A percentile compares a stretch with the other conserved stretches of the same genome.
Evolutionary conservation across 1,140 invertebrate genomes (phyloP).

Genomic region (Ganaspis sp.): DNA sequence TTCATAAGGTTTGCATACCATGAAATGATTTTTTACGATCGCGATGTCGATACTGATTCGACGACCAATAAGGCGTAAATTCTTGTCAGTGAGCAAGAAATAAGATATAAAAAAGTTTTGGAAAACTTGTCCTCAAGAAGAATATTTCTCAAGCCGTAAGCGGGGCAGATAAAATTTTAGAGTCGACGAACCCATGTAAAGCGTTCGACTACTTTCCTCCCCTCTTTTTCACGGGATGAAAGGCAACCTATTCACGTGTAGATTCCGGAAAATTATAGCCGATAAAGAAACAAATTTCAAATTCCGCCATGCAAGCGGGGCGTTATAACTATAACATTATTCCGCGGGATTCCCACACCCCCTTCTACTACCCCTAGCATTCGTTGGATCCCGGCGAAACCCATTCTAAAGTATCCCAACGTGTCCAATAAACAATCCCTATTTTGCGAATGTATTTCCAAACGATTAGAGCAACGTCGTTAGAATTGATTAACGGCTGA

Average conservation of each 20-base stretch:
- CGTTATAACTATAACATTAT: constrained; percentile 73
- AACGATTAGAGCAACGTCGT: constrained; percentile 56
- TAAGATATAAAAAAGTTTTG: constrained; percentile 57
- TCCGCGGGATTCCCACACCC: constrained; percentile 59
- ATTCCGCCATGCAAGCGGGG: constrained; percentile 63
- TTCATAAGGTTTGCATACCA: neutral
- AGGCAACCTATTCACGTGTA: constrained; percentile 68
- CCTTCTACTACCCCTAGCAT: constrained; percentile 50
- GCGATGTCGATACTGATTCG: neutral
- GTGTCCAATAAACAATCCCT: constrained; percentile 67
- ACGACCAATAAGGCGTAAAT: constrained; percentile 21
- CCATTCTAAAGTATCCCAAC: constrained; percentile 62
- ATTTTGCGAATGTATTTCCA: constrained; percentile 55
- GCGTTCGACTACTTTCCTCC: constrained; percentile 31
- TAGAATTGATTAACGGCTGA: constrained; percentile 29
- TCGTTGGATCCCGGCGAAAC: constrained; percentile 53
- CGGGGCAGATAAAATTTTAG: constrained; percentile 70
- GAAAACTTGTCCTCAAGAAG: constrained; percentile 55
- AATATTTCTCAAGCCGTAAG: constrained; percentile 46
- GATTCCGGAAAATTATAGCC: constrained; percentile 74
- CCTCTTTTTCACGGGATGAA: constrained; percentile 22
- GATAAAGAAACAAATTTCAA: constrained; percentile 76
- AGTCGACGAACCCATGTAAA: constrained; percentile 58
- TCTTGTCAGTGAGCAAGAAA: constrained; percentile 45
- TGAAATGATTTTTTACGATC: constrained; percentile 50